These are phyloP conservation scores for Danio choprae DNA, from an alignment of 2,797 vertebrate genomes.

Conservation along the genomic window DNA sequence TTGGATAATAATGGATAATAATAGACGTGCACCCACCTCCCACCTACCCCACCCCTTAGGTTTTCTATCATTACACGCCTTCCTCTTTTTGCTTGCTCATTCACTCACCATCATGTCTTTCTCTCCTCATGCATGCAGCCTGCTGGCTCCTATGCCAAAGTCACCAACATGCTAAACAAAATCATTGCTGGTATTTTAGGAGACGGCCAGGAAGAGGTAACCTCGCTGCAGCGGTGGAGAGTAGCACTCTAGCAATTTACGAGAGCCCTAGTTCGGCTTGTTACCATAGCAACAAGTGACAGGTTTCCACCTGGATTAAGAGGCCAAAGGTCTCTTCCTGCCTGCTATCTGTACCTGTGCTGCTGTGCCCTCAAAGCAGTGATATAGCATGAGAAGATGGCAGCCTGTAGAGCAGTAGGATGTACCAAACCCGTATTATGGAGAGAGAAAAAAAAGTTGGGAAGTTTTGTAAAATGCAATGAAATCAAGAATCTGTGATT, in stretches of 20 bases:
- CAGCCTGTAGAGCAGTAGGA: background rate
- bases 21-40: too few relatives aligned
- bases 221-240: conserved; percentile 64
- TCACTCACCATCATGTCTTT: conserved; percentile 54
- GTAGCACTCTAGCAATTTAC: conserved; percentile 16
- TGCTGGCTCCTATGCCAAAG: conserved; percentile 85
- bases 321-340: conserved; percentile 31
- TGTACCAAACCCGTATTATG: too few relatives aligned
- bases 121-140: conserved; percentile 72
- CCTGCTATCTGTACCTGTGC: conserved; percentile 7
- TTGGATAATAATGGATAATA: background rate
- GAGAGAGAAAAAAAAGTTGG: too few relatives aligned
- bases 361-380: background rate
- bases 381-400: background rate
- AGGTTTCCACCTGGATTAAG: conserved; percentile 32
- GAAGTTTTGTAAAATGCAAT: too few relatives aligned
- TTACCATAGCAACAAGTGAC: conserved; percentile 43
- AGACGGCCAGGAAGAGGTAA: conserved; percentile 84
- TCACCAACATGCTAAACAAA: conserved; percentile 84
- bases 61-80: conserved; percentile 27
- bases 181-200: conserved; percentile 81
- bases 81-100: background rate
- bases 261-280: conserved; percentile 36
- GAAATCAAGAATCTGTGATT: too few relatives aligned
- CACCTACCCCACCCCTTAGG: background rate